These are phyloP conservation scores for Drosophila setifemur DNA, from an alignment of 1,140 invertebrate species.

Conservation along the genomic window DNA sequence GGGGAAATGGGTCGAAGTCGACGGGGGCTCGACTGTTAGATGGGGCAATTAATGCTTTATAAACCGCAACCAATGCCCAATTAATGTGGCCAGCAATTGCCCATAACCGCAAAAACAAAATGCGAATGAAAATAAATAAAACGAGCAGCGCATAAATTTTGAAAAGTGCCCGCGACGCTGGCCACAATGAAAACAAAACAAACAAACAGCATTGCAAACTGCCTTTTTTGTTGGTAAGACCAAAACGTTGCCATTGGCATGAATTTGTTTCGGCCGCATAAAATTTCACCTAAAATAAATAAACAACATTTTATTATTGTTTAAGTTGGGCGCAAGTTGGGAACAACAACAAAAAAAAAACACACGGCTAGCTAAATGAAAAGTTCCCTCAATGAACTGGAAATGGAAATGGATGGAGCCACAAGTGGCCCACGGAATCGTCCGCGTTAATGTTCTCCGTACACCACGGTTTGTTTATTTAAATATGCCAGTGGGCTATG, in stretches of 20 bases:
- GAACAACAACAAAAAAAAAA: slow-evolving; percentile 19
- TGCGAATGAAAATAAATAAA: slow-evolving; percentile 37
- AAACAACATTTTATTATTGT: slow-evolving; percentile 69
- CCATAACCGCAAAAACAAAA: slow-evolving; percentile 31
- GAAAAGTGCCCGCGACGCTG: slow-evolving; percentile 46
- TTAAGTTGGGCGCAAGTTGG: slow-evolving; percentile 48
- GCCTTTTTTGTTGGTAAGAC: slow-evolving; percentile 1
- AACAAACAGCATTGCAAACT: neutral
- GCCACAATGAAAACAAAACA: slow-evolving; percentile 35
- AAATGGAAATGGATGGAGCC: slow-evolving; percentile 49
- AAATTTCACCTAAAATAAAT: slow-evolving; percentile 61
- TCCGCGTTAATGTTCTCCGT: slow-evolving; percentile 16
- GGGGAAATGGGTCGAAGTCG: neutral
- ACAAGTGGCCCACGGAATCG: slow-evolving; percentile 54
- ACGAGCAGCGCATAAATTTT: slow-evolving; percentile 34
- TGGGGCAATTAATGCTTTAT: slow-evolving; percentile 52
- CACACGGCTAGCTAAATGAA: slow-evolving; percentile 33
- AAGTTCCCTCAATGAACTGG: slow-evolving; percentile 38
- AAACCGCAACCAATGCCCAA: slow-evolving; percentile 55
- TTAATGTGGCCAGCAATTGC: slow-evolving; percentile 62
- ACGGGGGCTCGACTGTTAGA: slow-evolving; percentile 8
- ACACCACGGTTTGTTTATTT: slow-evolving; percentile 40
- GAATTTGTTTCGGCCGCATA: slow-evolving; percentile 52
- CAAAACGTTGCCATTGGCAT: slow-evolving; percentile 42
- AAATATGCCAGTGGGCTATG: slow-evolving; percentile 48